These are phyloP conservation scores for Macrotrachela quadricornifera DNA, from an alignment of 1,140 invertebrate genomes.

Conservation along the genomic window DNA sequence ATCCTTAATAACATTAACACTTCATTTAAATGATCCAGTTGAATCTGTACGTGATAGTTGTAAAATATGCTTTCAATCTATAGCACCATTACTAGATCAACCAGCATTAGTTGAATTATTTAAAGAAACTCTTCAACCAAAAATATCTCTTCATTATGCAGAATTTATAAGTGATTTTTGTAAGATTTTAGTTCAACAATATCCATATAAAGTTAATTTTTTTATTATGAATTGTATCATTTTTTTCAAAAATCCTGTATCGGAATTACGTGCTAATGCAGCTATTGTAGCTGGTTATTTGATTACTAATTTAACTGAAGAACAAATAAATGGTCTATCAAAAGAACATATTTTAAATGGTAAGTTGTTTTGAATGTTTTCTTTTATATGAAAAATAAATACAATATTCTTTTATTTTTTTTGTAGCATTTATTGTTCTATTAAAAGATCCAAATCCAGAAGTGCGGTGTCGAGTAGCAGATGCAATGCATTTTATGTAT, in stretches of 20 bases:
- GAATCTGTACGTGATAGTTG: conserved; percentile 39
- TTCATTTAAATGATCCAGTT: conserved; percentile 51
- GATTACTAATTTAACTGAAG: conserved; percentile 26
- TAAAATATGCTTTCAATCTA: conserved; percentile 44
- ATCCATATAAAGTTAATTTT: conserved; percentile 40
- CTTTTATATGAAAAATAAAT: no score
- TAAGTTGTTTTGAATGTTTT: conserved; percentile 10
- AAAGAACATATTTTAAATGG: conserved; percentile 32
- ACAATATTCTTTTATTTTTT: no score
- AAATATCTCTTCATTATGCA: conserved; percentile 43
- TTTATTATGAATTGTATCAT: conserved; percentile 46
- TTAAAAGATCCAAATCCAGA: no score
- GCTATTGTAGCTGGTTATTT: conserved; percentile 38
- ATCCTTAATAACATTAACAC: conserved; percentile 46
- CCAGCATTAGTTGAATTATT: conserved; percentile 45
- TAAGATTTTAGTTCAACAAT: conserved; percentile 45
- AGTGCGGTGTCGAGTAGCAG: no score
- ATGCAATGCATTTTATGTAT: no score
- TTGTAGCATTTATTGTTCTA: no score
- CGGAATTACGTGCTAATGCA: conserved; percentile 46
- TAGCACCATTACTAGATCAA: conserved; percentile 41
- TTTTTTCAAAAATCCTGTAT: conserved; percentile 48
- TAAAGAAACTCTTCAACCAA: conserved; percentile 47
- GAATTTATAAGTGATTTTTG: conserved; percentile 49
- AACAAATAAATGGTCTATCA: conserved; percentile 19